Evolutionary conservation across 2,888 invertebrate species (phyloP).

Genomic region (Mellilla xanthometata): DNA sequence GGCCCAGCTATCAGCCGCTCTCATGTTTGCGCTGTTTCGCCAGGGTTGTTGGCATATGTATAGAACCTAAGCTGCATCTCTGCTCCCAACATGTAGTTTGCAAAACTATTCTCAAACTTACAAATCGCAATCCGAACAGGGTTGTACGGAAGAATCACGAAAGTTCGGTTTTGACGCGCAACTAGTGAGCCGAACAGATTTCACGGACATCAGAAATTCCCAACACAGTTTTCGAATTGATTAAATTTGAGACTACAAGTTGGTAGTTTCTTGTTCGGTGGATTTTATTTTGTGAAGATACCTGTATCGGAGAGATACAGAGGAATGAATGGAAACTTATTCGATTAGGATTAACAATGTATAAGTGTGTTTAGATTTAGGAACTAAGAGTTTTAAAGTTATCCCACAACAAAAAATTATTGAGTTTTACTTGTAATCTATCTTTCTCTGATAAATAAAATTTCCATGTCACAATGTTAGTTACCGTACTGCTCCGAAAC

Average conservation of each 20-base stretch:
- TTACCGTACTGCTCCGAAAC: no score
- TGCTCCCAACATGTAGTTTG: slow-evolving; percentile 8
- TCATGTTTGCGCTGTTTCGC: not conserved
- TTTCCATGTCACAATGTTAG: no score
- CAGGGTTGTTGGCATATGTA: not conserved
- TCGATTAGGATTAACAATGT: no score
- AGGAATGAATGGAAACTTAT: no score
- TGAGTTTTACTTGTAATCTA: no score
- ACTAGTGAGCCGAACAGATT: slow-evolving; percentile 13
- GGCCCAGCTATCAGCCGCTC: no score
- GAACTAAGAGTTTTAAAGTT: no score
- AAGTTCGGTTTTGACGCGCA: slow-evolving; percentile 15
- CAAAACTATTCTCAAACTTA: slow-evolving; percentile 26
- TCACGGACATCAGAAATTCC: not conserved
- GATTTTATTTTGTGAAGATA: not conserved
- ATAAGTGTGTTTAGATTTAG: no score
- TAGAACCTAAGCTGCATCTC: no score
- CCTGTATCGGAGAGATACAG: no score
- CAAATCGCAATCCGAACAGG: slow-evolving; percentile 25
- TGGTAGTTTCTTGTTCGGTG: not conserved
- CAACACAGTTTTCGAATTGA: not conserved
- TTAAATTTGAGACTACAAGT: not conserved
- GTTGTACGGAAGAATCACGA: slow-evolving; percentile 18
- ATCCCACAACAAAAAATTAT: no score
- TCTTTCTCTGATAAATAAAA: no score